Conservation (phyloP, 2,113 vertebrate genomes). For the Coregonus clupeaformis region DNA sequence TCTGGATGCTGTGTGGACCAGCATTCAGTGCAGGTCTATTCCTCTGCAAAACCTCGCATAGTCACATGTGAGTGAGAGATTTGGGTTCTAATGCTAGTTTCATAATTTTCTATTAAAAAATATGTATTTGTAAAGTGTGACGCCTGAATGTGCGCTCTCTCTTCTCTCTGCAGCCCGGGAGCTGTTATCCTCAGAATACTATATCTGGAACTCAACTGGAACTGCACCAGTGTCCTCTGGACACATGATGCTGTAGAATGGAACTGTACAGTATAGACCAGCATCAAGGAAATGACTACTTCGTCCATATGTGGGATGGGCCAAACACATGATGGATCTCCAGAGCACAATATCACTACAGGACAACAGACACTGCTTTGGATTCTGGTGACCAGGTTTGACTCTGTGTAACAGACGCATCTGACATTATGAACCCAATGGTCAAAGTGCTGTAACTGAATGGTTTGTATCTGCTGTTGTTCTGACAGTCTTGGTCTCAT, state of each 20-base stretch:
- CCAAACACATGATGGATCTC: neutral
- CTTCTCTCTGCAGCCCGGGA: constrained; percentile 77
- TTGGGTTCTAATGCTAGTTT: neutral
- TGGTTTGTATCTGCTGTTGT: neutral
- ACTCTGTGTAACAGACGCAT: neutral
- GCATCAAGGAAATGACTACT: neutral
- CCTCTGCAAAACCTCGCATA: constrained; percentile 85
- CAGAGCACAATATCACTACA: neutral
- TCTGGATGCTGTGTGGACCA: constrained; percentile 91
- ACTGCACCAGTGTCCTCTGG: constrained; percentile 79
- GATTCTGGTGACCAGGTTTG: neutral
- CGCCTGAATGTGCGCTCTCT: neutral
- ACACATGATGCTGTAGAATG: constrained; percentile 58
- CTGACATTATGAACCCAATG: neutral
- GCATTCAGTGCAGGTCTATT: constrained; percentile 89
- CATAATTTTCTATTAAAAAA: neutral
- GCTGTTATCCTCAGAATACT: constrained; percentile 87
- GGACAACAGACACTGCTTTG: too few relatives aligned
- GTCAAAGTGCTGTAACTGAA: neutral
- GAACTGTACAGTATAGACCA: neutral
- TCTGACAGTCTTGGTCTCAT: neutral
- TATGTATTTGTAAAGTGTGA: neutral
- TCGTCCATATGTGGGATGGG: neutral
- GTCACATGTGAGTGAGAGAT: constrained; percentile 77
- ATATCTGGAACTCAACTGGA: constrained; percentile 94